Evolutionary conservation across 2,888 invertebrate species (phyloP).

Genomic region (Sceliomorpha sp.): DNA sequence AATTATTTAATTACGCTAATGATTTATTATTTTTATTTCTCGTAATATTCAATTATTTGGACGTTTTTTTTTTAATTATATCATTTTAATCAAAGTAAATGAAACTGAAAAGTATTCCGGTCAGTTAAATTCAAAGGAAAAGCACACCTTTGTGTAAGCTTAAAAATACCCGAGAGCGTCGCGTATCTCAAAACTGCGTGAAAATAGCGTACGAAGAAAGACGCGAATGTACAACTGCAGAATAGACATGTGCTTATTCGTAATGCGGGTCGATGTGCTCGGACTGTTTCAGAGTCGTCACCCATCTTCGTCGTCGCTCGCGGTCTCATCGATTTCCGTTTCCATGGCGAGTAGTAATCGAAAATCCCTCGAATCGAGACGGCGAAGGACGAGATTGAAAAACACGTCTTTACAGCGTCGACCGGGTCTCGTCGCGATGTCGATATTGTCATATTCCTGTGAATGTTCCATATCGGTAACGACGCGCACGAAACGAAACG

Average conservation of each 20-base stretch:
- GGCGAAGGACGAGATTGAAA: conserved; percentile 23
- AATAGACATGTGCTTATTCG: conserved; percentile 2
- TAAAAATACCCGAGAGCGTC: too few relatives aligned
- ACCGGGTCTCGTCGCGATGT: conserved; percentile 26
- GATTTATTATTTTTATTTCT: too few relatives aligned
- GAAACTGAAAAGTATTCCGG: too few relatives aligned
- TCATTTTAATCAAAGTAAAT: too few relatives aligned
- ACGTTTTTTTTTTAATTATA: too few relatives aligned
- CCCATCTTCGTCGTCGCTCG: conserved; percentile 16
- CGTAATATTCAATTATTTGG: too few relatives aligned
- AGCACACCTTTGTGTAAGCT: too few relatives aligned
- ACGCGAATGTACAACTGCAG: neutral
- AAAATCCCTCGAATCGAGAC: conserved; percentile 14
- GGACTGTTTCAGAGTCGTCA: conserved; percentile 5
- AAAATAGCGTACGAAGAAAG: neutral
- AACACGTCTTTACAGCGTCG: conserved; percentile 27
- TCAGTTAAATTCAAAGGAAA: too few relatives aligned
- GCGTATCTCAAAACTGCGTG: neutral
- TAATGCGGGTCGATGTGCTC: conserved; percentile 1
- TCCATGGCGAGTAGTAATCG: conserved; percentile 17
- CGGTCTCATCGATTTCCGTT: conserved; percentile 4
- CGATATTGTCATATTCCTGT: conserved; percentile 37
- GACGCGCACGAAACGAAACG: conserved; percentile 36
- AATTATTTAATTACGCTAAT: too few relatives aligned
- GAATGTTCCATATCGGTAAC: conserved; percentile 25